Base-by-base conservation (phyloP, 2,888 invertebrate genomes). In the Heliconius sara region DNA sequence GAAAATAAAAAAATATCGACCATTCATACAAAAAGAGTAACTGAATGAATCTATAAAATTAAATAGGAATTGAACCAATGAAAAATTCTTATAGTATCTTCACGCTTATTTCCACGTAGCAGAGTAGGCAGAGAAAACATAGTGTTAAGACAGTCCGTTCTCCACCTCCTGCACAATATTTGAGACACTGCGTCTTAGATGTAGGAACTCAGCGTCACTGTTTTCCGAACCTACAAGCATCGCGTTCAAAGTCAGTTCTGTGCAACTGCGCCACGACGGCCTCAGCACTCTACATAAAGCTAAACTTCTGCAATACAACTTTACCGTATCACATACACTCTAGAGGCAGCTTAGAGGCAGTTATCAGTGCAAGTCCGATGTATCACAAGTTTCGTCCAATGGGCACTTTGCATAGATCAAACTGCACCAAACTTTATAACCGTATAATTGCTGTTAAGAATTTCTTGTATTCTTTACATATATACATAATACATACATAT, bases 361-460 rank as follows among this genome's bases (percentile, higher is more conserved):
- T 57, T 57, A 57, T 57, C 22, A 43, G 39, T 63, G 12, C 72
- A 5, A 72, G 30, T 52, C 52, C 52, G 5, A 30, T n/a, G 52
- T 57, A 22, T 57, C 52, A 47, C 27, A 72, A 72, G 72, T 52
- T 72, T 13, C 25, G 25, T 22, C 71, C 71, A 47, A 52, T 22
- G 52, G 30, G 30, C 47, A 72, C 71, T 72, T 72, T 52, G 52
- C 22, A 72, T 67, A 39, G 9, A 67, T 67, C n/a, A 67, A 34
- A 22, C 52, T n/a, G 22, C 52, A 30, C 13, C 27, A 52, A 27
- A 71, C 52, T 52, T 71, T 27, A 10, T 27, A 52, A 19, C 52
- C 2, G 10, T 3, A 27, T 47, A 9, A 47, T 47, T 47, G 25
- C 25, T 47, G 16, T 71, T 47, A 19, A 43, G 7, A 16, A 47